phyloP scores from a whole-genome alignment of 2,888 invertebrate genomes.

The Drosophila pegasa region DNA sequence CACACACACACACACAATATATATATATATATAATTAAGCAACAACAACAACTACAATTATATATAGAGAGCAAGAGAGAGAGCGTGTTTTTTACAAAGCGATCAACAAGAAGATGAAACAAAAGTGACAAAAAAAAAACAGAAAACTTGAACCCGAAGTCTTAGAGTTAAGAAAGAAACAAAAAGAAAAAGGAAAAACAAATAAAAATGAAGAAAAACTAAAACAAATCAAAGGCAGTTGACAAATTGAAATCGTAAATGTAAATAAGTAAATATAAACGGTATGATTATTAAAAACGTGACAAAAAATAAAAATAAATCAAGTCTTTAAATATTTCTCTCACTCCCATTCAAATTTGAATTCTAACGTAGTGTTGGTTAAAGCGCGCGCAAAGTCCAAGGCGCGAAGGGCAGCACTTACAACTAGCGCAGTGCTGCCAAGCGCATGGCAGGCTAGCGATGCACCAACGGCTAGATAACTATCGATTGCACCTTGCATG shows the following conservation, averaged over 20 bases:
- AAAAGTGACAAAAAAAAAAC: conserved; percentile 3
- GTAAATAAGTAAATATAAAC: conserved; percentile 83
- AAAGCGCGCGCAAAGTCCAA: neutral
- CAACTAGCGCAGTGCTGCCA: neutral
- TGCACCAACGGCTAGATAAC: neutral
- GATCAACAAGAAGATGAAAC: conserved; percentile 26
- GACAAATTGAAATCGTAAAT: conserved; percentile 51
- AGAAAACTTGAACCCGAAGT: conserved; percentile 45
- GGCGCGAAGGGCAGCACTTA: neutral
- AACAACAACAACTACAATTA: conserved; percentile 40
- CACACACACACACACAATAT: conserved; percentile 14
- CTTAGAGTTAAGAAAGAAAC: conserved; percentile 50
- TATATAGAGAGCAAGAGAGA: no score
- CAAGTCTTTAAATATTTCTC: neutral
- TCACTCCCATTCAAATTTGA: no score
- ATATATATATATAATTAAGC: conserved; percentile 18
- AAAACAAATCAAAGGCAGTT: conserved; percentile 29
- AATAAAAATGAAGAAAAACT: neutral
- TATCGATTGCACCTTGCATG: neutral
- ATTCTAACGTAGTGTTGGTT: neutral
- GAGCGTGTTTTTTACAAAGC: conserved; percentile 49
- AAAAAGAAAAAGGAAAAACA: conserved; percentile 16
- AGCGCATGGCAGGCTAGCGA: neutral
- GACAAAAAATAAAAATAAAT: conserved; percentile 26
- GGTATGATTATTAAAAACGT: conserved; percentile 70